Conservation (phyloP, 2,888 invertebrate species). For the Zaprionus obscuricornis region DNA sequence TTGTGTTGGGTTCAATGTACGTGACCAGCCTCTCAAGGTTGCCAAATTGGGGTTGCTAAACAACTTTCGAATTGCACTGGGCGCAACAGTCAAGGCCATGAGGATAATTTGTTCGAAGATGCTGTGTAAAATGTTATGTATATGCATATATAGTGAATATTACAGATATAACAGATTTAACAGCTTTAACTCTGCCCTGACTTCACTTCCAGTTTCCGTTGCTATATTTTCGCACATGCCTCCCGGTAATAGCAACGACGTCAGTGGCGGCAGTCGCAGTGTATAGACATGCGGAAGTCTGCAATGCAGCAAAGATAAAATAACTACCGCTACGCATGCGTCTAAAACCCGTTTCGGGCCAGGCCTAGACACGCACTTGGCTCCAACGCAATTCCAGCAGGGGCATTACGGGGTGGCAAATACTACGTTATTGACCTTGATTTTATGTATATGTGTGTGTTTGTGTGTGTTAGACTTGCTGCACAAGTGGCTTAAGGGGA, state of each 20-base stretch:
- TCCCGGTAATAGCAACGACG: neutral
- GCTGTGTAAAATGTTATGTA: constrained; percentile 1
- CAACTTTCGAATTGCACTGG: constrained; percentile 70
- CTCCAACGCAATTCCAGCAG: constrained; percentile 26
- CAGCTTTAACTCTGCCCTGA: constrained; percentile 20
- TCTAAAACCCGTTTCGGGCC: constrained; percentile 55
- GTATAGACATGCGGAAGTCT: constrained; percentile 67
- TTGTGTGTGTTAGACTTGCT: constrained; percentile 4
- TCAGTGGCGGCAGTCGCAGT: neutral
- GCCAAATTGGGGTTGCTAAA: constrained; percentile 51
- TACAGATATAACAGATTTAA: neutral
- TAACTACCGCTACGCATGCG: constrained; percentile 76
- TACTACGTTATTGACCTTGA: constrained; percentile 74
- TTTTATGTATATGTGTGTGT: constrained; percentile 29
- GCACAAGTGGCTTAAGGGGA: constrained; percentile 26
- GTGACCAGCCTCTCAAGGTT: constrained; percentile 45
- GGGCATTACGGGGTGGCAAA: constrained; percentile 9
- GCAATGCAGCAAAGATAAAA: constrained; percentile 49
- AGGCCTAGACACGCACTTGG: constrained; percentile 49
- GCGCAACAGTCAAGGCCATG: constrained; percentile 57
- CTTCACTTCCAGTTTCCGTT: constrained; percentile 36
- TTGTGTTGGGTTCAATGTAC: constrained; percentile 57
- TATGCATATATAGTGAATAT: too few species aligned
- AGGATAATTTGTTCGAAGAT: constrained; percentile 25
- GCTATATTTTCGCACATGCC: constrained; percentile 10